Evolutionary conservation across 2,113 vertebrate genomes (phyloP), one percentile per base, ranked within the genome.

Genomic region (Syngnathus typhle): DNA sequence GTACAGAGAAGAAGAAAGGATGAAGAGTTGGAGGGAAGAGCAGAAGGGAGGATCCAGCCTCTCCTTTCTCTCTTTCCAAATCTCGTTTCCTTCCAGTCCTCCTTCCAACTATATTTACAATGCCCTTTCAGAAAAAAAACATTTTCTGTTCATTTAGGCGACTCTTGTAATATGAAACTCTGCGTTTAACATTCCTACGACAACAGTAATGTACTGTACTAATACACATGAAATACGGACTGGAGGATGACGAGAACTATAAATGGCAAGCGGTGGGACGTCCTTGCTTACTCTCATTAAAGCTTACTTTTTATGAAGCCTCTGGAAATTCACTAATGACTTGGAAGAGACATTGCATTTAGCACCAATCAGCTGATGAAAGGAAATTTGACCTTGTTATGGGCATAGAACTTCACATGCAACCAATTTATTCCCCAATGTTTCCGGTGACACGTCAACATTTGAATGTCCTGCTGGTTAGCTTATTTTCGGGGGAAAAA

Each of bases 131-230:
- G 83, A 73, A 79, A 77, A 79, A 46, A 82, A 69, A 32, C 27
- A 32, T 79, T 74, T 85, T 88, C 85, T 87, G 90, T 85, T 81
- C 86, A 82, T 73, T 85, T 78, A 84, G 74, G 69, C 63, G 76
- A 74, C 78, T 87, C 91, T 6, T 90, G 79, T 86, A 91, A 15
- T 91, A 90, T 87, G 89, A 88, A 88, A 84, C 27, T 32, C 27
- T 32, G 27, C 3, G 85, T 78, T 88, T 90, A 91, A 93, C 91
- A 89, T 92, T 93, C 91, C 91, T 91, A 93, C 93, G 93, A 92
- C 89, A 87, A 96, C 94, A 98, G 95, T 98, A 98, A 97, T 96
- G 95, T 96, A 96, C 94, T 95, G 95, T 97, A 95, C 92, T 93
- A 93, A 92, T 87, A 92, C 92, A 94, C 90, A 90, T 87, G 92